Evolutionary conservation across 2,113 vertebrate genomes (phyloP), one percentile per base, ranked within the genome.

Genomic region (Steatornis caripensis): DNA sequence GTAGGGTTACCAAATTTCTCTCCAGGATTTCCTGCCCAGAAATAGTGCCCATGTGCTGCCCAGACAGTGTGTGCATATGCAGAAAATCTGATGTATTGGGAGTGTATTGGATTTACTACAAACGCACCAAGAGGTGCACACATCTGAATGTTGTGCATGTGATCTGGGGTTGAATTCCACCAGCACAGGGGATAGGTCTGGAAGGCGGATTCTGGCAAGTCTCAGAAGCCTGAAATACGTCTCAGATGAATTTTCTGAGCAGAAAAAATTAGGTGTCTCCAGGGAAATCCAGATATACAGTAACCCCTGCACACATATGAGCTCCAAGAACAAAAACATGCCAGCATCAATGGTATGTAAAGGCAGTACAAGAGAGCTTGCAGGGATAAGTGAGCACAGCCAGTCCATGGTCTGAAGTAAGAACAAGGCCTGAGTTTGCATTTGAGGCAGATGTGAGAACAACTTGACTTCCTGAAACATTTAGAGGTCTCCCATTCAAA

Each of bases 271-370:
- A 80, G 13, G 20, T 62, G 5, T 5, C 21, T 78, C 29, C 19
- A 66, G 46, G 10, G 30, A 87, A 92, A 89, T 62, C 16, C 20
- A 75, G 46, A 6, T 78, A 39, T 39, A 24, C 2, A 4, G 12
- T n/a, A 93, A 85, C 20, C 26, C 10, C 11, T 43, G 21, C 11
- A 71, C 34, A 69, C 12, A 21, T 39, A 43, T 5, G 41, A 49
- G 15, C 51, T 70, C 46, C 21, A 71, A 41, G 60, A 78, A 26
- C 36, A 72, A 75, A 87, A 83, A 4, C 34, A 39, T 12, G 29
- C 6, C 11, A 55, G 27, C 17, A 9, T 7, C 0, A 0, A 29
- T 43, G 41, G 29, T 45, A 49, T 23, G 22, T 11, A 70, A 51
- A 72, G 32, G 48, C 58, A 72, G 17, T 46, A 51, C 36, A 81